phyloP scores from a whole-genome alignment of 2,113 vertebrate genomes.

The Gila orcuttii region DNA sequence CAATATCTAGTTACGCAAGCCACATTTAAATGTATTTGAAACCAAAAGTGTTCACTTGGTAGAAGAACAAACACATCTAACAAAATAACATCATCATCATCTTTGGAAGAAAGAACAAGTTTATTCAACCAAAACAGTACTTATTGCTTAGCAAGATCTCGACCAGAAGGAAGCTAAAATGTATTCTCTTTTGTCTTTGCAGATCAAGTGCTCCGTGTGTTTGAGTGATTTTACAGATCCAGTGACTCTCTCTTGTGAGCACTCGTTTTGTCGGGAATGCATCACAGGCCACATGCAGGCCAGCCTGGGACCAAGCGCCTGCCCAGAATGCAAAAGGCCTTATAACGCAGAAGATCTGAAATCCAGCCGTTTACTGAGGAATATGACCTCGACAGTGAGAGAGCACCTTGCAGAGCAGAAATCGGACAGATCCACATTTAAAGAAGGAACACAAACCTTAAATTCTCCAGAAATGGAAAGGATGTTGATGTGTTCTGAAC shows the following conservation, averaged over 20 bases:
- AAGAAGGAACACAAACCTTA: not conserved
- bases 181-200: conserved; percentile 27
- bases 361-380: conserved; percentile 56
- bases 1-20: not conserved
- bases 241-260: conserved; percentile 65
- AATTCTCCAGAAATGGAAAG: conserved; percentile 16
- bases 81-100: too few species aligned
- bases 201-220: conserved; percentile 65
- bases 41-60: not conserved
- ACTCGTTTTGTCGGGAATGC: conserved; percentile 69
- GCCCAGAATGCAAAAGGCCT: conserved; percentile 59
- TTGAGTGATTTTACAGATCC: conserved; percentile 66
- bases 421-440: not conserved
- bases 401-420: not conserved
- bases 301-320: conserved; percentile 10
- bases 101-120: too few species aligned
- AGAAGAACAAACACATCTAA: not conserved
- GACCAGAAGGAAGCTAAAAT: not conserved
- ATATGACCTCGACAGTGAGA: conserved; percentile 32
- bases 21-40: not conserved
- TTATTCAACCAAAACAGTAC: too few species aligned
- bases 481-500: conserved; percentile 60
- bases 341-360: conserved; percentile 32
- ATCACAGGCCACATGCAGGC: conserved; percentile 24
- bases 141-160: not conserved